phyloP scores from a whole-genome alignment of 2,797 vertebrate species.

The Austrolebias charrua region DNA sequence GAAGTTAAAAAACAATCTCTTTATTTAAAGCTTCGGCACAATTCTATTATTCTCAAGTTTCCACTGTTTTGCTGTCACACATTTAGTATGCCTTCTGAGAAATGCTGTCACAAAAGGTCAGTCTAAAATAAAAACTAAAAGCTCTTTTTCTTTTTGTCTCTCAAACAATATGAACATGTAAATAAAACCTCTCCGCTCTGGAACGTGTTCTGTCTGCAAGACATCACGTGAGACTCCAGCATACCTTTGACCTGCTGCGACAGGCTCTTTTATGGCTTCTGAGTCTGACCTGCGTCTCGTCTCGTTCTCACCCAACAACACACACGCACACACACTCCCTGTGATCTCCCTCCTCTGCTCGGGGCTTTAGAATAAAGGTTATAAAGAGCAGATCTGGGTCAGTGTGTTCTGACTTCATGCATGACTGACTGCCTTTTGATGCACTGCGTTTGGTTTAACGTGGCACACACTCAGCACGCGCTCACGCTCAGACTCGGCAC shows the following conservation, averaged over 20 bases:
- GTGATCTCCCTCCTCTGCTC: slow-evolving; percentile 26
- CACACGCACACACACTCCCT: slow-evolving; percentile 2
- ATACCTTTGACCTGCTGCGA: slow-evolving; percentile 58
- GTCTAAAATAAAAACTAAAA: not conserved
- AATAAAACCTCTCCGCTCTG: slow-evolving; percentile 13
- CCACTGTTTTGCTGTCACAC: not conserved
- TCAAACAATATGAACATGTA: not conserved
- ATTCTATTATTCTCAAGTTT: not conserved
- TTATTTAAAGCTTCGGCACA: not conserved
- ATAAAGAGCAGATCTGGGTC: slow-evolving; percentile 69
- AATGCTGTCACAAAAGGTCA: not conserved
- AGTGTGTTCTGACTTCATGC: slow-evolving; percentile 57
- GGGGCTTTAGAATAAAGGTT: slow-evolving; percentile 59
- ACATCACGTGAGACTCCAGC: slow-evolving; percentile 60
- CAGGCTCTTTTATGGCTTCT: slow-evolving; percentile 46
- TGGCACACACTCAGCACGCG: slow-evolving; percentile 15
- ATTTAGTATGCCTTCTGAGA: not conserved
- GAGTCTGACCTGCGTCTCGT: slow-evolving; percentile 21
- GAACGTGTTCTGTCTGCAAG: slow-evolving; percentile 26
- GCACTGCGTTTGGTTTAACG: slow-evolving; percentile 26
- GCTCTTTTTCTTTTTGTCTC: not conserved
- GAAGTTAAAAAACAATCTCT: not conserved
- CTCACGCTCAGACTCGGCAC: slow-evolving; percentile 1
- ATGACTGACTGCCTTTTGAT: slow-evolving; percentile 49
- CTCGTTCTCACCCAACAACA: not conserved